Conservation (phyloP, 2,797 vertebrate genomes). For the Danio albolineatus region DNA sequence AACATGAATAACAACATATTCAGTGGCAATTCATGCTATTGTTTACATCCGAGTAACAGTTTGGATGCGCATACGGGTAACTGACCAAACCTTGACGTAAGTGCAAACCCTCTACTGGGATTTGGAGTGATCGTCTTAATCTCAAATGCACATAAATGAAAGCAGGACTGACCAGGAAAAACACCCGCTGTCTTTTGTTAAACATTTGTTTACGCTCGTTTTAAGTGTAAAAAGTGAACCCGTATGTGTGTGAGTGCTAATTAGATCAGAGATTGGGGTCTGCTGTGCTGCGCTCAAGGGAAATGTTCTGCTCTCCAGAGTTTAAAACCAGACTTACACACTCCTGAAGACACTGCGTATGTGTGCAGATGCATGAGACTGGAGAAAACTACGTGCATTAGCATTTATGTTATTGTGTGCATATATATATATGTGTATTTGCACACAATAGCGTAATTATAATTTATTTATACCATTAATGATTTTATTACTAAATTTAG, state of each 20-base stretch:
- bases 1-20: no score
- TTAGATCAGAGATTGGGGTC: constrained; percentile 19
- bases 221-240: background rate
- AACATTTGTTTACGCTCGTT: constrained; percentile 1
- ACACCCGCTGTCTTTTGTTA: background rate
- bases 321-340: constrained; percentile 14
- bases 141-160: background rate
- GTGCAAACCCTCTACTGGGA: background rate
- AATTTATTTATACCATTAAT: no score
- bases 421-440: constrained; percentile 2
- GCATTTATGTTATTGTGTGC: background rate
- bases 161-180: background rate
- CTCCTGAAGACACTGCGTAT: background rate
- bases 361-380: constrained; percentile 41
- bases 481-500: no score
- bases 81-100: no score
- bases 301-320: constrained; percentile 22
- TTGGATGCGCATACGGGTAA: no score
- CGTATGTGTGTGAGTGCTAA: constrained; percentile 22
- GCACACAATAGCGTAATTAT: background rate
- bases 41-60: no score
- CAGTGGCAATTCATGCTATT: no score
- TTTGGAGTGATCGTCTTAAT: constrained; percentile 3
- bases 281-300: constrained; percentile 3
- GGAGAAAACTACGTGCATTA: background rate